Base-by-base conservation (phyloP, 2,797 vertebrate species). In the Phalanger gymnotis region DNA sequence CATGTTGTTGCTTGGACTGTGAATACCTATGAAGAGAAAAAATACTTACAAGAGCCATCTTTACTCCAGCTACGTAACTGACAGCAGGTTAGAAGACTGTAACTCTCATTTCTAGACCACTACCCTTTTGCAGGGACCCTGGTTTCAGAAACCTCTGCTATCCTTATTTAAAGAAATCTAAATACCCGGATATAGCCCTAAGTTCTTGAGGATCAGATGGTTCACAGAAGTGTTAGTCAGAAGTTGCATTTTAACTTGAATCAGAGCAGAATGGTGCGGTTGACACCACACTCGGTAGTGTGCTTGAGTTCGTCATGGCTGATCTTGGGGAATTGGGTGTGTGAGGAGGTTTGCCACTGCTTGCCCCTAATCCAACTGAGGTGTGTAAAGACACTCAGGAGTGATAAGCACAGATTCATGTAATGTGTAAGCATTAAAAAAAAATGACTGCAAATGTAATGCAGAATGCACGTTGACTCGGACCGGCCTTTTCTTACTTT, bases 1-100 rank as follows among this genome's bases (percentile, higher is more conserved):
- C 98, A 99, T 1, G 99, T 99, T 81, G 99, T 99, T 25, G 99
- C 98, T 90, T 99, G 99, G 99, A 99, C 99, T 0, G 98, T 99
- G 96, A 99, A 99, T 98, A 99, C 98, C 0, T 98, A 99, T 34
- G 98, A 99, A 61, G 99, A 99, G 98, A 99, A 99, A 87, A 98
- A 95, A 54, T 99, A 99, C 98, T 99, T 99, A 99, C 0, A 99
- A 99, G 94, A 98, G 97, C 1, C 81, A 99, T 96, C 99, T 99
- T 92, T 98, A 98, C 91, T 98, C 98, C 97, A 99, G 97, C 97
- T 99, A 99, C 98, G 98, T 99, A 97, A 99, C 99, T 0, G 99
- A 99, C 99, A 99, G 99, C 97, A 96, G 99, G 61, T 25, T 99
- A 96, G 99, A 99, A 96, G 99, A 99, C 98, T 99, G 99, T 54